A percentile compares a stretch with the other conserved stretches of the same genome.
Conservation (phyloP, 2,888 invertebrate species). For the Tenthredo amoena region DNA sequence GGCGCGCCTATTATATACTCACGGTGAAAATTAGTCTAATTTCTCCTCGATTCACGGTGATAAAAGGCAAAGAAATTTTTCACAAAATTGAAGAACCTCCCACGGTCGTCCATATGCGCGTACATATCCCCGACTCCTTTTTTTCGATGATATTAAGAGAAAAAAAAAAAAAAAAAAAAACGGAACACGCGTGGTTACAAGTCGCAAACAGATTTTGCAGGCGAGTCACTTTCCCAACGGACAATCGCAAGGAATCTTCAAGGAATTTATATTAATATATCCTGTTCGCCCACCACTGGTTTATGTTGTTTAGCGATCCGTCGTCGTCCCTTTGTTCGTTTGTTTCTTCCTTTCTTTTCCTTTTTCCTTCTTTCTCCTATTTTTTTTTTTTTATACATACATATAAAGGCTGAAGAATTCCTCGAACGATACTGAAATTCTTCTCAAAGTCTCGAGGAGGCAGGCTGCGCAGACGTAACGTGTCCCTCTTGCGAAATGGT, state of each 20-base stretch:
- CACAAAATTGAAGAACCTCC: not conserved
- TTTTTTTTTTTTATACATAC: not conserved
- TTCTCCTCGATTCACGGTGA: not conserved
- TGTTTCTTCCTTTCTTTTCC: not conserved
- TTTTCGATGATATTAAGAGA: not conserved
- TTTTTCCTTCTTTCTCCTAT: not conserved
- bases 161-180: not conserved
- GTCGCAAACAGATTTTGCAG: not conserved
- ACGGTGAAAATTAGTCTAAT: not conserved
- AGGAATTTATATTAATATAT: conserved; percentile 47
- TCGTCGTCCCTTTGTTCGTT: not conserved
- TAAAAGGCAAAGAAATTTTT: not conserved
- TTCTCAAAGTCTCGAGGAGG: not conserved
- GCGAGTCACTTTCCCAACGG: conserved; percentile 9
- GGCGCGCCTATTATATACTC: not conserved
- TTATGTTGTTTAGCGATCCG: conserved; percentile 15
- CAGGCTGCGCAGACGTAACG: conserved; percentile 52
- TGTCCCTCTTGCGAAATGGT: conserved; percentile 69
- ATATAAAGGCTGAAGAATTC: not conserved
- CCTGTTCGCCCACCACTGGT: conserved; percentile 42
- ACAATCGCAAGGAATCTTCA: conserved; percentile 42
- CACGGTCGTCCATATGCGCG: not conserved
- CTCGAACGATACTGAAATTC: conserved; percentile 21
- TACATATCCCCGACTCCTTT: not conserved
- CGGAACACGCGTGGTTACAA: too few relatives aligned